These are phyloP conservation scores for Agelastica alni DNA, from an alignment of 2,888 invertebrate genomes.

Conservation along the genomic window DNA sequence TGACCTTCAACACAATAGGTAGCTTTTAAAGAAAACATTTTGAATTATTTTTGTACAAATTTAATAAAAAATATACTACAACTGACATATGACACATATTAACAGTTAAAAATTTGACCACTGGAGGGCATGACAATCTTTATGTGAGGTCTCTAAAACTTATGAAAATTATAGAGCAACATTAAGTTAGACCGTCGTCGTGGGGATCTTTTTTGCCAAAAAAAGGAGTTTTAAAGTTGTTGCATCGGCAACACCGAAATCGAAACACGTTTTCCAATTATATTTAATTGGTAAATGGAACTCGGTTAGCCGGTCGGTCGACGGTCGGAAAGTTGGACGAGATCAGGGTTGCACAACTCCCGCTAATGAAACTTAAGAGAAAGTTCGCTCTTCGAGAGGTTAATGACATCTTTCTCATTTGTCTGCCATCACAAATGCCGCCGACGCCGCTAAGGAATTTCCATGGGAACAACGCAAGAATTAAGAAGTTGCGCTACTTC, in stretches of 20 bases:
- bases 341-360: slow-evolving; percentile 49
- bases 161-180: too few relatives aligned
- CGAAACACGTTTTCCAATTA: slow-evolving; percentile 45
- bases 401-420: slow-evolving; percentile 34
- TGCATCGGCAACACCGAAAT: slow-evolving; percentile 13
- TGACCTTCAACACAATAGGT: too few relatives aligned
- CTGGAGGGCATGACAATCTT: too few relatives aligned
- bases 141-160: too few relatives aligned
- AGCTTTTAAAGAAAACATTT: too few relatives aligned
- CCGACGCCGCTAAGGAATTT: background rate
- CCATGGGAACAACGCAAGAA: background rate
- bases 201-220: too few relatives aligned
- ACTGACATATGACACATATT: too few relatives aligned
- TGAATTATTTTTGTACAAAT: too few relatives aligned
- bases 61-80: too few relatives aligned
- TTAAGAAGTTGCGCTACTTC: background rate
- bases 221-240: slow-evolving; percentile 1
- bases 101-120: too few relatives aligned
- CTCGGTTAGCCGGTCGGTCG: slow-evolving; percentile 53
- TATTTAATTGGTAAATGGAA: slow-evolving; percentile 52
- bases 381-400: slow-evolving; percentile 46
- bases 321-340: slow-evolving; percentile 56
- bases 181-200: too few relatives aligned
- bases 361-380: slow-evolving; percentile 51
- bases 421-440: slow-evolving; percentile 13